phyloP scores from a whole-genome alignment of 2,888 invertebrate genomes.

The Raillietiella orientalis region DNA sequence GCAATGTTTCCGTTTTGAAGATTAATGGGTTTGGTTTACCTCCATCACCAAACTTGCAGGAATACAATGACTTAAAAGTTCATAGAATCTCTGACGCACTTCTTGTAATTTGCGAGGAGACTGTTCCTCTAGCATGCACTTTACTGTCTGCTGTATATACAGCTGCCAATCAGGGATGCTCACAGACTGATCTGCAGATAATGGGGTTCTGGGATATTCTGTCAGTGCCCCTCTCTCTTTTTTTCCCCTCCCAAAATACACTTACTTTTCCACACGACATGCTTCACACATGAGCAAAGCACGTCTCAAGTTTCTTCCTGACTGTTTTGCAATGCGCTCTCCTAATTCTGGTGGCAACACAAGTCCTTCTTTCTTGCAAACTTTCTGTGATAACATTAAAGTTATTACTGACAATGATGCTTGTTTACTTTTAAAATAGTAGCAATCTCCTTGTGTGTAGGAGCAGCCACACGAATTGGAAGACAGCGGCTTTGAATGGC shows the following conservation, averaged over 20 bases:
- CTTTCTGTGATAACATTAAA: constrained; percentile 17
- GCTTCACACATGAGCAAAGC: constrained; percentile 80
- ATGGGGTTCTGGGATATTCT: constrained; percentile 26
- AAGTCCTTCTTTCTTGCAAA: constrained; percentile 50
- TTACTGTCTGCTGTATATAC: constrained; percentile 55
- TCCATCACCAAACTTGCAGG: constrained; percentile 73
- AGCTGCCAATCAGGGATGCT: constrained; percentile 74
- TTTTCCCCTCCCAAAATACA: constrained; percentile 5
- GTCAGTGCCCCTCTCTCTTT: not conserved
- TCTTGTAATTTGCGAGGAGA: constrained; percentile 47
- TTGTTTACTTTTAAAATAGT: constrained; percentile 19
- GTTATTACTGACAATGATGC: too few species aligned
- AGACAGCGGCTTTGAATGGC: constrained; percentile 85
- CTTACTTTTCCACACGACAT: constrained; percentile 51
- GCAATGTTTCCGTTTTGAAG: not conserved
- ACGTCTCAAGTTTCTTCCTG: constrained; percentile 58
- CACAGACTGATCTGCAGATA: constrained; percentile 40
- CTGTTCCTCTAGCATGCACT: constrained; percentile 53
- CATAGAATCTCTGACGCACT: constrained; percentile 62
- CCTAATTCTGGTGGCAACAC: constrained; percentile 40
- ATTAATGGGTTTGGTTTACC: constrained; percentile 9
- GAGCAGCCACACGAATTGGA: constrained; percentile 65
- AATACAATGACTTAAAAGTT: constrained; percentile 70
- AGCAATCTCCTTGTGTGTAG: constrained; percentile 37
- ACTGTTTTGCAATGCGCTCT: constrained; percentile 34